Conservation (phyloP, 2,888 invertebrate species). For the Ommatoiulus sabulosus region DNA sequence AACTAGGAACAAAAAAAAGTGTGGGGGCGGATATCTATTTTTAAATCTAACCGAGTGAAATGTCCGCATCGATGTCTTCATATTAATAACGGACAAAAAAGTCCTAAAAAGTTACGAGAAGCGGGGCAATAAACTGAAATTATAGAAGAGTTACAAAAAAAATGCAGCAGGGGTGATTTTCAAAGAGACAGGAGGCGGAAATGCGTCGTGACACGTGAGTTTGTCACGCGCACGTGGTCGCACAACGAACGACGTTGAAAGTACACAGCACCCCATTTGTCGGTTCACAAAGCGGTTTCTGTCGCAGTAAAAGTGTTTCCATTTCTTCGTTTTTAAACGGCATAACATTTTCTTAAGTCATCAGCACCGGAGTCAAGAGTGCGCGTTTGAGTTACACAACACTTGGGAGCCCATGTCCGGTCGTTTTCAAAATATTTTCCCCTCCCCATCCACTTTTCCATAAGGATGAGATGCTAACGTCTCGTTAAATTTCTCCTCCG, state of each 20-base stretch:
- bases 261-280: constrained; percentile 17
- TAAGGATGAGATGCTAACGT: neutral
- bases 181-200: neutral
- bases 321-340: constrained; percentile 9
- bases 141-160: neutral
- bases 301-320: constrained; percentile 5
- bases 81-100: neutral
- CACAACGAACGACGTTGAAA: neutral
- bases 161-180: neutral
- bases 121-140: constrained; percentile 25
- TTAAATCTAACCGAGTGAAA: neutral
- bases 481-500: constrained; percentile 24
- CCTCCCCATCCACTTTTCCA: neutral
- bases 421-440: constrained; percentile 30
- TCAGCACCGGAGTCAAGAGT: constrained; percentile 15
- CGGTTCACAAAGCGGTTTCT: constrained; percentile 18
- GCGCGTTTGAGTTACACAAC: neutral
- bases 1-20: neutral
- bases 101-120: neutral
- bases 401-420: constrained; percentile 36
- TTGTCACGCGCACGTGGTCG: neutral
- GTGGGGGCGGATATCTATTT: constrained; percentile 17
- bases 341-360: constrained; percentile 34
- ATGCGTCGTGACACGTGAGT: constrained; percentile 8
- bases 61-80: neutral